Evolutionary conservation across 2,797 vertebrate species (phyloP).

Genomic region (Lagothrix lagotricha): DNA sequence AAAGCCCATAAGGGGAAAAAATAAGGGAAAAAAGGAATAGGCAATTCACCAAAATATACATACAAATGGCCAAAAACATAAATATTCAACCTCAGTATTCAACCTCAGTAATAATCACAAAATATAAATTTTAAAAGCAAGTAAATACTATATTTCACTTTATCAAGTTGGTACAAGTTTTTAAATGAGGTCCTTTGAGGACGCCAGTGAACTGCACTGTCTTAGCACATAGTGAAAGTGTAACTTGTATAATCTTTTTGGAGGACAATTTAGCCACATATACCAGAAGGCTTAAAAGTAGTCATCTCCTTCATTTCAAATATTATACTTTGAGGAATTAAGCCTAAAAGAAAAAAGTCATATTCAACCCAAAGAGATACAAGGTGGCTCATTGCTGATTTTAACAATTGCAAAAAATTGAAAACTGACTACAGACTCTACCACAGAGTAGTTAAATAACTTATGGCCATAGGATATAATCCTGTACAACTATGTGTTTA

Average conservation of each 20-base stretch:
- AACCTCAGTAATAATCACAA: not conserved
- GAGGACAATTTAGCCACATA: not conserved
- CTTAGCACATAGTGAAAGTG: not conserved
- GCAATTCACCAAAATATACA: not conserved
- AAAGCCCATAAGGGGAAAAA: not conserved
- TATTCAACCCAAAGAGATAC: not conserved
- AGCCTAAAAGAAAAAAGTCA: not conserved
- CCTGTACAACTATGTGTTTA: not conserved
- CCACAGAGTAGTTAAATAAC: not conserved
- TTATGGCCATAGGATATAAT: not conserved
- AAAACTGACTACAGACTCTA: not conserved
- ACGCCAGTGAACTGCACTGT: not conserved
- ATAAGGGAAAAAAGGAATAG: not conserved
- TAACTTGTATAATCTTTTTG: slow-evolving; percentile 3
- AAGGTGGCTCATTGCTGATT: not conserved
- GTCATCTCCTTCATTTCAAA: slow-evolving; percentile 24
- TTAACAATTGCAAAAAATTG: not conserved
- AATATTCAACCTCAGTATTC: not conserved
- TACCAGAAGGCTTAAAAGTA: slow-evolving; percentile 17
- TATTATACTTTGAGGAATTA: not conserved
- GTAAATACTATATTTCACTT: not conserved
- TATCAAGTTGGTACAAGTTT: slow-evolving; percentile 10
- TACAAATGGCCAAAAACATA: not conserved
- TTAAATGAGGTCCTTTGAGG: not conserved
- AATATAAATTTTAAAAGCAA: slow-evolving; percentile 43